A percentile compares a stretch with the other conserved stretches of the same genome.
Evolutionary conservation across 2,888 invertebrate species (phyloP).

Genomic region (Leptopterna dolabrata): DNA sequence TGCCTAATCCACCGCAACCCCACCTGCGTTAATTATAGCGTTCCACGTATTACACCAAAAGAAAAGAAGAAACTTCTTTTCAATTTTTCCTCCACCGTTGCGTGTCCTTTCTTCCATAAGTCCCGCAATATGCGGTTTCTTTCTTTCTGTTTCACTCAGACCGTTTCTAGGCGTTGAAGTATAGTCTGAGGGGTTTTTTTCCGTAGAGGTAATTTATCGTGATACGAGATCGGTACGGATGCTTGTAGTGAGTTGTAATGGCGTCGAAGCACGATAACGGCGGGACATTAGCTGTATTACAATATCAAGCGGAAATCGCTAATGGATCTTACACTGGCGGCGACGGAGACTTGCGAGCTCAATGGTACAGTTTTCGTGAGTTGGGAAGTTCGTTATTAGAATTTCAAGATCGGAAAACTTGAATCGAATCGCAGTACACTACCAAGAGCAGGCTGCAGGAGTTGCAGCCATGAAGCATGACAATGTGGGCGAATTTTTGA

Average conservation of each 20-base stretch:
- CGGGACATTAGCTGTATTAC: background rate
- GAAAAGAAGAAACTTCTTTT: background rate
- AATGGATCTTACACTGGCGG: background rate
- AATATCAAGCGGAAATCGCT: background rate
- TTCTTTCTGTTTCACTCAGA: constrained; percentile 11
- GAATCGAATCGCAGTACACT: no score
- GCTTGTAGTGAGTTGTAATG: background rate
- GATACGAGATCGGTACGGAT: background rate
- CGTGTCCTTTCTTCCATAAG: constrained; percentile 4
- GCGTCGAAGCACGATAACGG: background rate
- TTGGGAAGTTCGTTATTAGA: background rate
- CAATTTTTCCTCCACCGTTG: constrained; percentile 1
- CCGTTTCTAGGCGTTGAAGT: background rate
- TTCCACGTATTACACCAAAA: background rate
- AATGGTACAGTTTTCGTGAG: background rate
- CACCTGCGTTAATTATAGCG: background rate
- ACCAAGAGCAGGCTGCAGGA: no score
- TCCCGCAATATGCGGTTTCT: background rate
- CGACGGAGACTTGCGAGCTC: background rate
- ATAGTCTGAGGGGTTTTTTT: background rate
- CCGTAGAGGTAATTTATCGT: background rate
- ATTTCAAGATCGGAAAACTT: background rate
- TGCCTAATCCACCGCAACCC: background rate
- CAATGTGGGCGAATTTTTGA: no score
- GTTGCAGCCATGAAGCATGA: no score